Evolutionary conservation across 2,113 vertebrate species (phyloP).

Genomic region (Cacatua alba): DNA sequence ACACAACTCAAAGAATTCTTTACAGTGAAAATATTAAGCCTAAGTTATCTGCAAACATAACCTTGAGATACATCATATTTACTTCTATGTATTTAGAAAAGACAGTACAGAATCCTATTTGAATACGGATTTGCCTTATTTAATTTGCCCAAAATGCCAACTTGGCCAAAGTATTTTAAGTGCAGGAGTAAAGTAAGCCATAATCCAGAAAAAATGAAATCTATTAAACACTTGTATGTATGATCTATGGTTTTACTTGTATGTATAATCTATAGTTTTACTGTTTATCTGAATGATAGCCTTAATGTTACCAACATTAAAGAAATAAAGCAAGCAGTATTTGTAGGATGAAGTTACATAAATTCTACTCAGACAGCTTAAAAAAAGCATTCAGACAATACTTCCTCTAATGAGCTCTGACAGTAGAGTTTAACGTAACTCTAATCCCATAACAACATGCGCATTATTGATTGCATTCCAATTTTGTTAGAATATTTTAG

Average conservation of each 20-base stretch:
- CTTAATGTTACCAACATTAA: not conserved
- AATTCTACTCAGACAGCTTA: not conserved
- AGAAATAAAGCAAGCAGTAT: not conserved
- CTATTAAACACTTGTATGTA: not conserved
- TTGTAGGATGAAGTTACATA: not conserved
- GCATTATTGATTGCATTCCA: not conserved
- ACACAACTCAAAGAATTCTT: not conserved
- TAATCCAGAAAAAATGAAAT: not conserved
- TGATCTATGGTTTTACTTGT: not conserved
- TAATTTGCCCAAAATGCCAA: not conserved
- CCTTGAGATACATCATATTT: not conserved
- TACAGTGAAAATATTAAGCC: not conserved
- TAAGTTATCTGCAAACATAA: not conserved
- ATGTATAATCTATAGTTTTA: not conserved
- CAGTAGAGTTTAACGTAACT: not conserved
- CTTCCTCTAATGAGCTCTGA: not conserved
- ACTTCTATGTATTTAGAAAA: not conserved
- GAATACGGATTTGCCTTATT: not conserved
- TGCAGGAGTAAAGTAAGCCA: not conserved
- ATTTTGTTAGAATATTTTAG: not conserved
- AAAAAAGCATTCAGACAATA: not conserved
- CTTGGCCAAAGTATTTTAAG: not conserved
- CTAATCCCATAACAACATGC: not conserved
- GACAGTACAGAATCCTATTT: not conserved
- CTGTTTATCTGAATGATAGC: not conserved